Evolutionary conservation across 2,113 vertebrate species (phyloP).

Genomic region (Scomber colias): DNA sequence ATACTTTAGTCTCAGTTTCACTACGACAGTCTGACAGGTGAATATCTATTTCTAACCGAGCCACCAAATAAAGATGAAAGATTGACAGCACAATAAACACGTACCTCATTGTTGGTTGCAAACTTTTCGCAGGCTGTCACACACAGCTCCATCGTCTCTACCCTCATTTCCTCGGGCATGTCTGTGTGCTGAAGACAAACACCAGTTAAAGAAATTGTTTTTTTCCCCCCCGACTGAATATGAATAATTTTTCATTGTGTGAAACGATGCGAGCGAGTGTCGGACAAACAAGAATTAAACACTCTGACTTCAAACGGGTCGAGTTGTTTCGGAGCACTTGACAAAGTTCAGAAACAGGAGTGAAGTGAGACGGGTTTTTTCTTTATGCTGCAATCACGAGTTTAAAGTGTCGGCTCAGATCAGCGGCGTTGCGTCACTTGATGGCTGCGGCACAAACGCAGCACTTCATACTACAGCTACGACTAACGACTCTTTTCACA

Average conservation of each 20-base stretch:
- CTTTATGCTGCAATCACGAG: background rate
- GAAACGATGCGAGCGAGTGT: background rate
- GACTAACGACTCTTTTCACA: too few relatives aligned
- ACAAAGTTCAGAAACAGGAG: background rate
- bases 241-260: background rate
- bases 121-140: conserved; percentile 88
- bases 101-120: conserved; percentile 84
- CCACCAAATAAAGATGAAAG: background rate
- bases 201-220: background rate
- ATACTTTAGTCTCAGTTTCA: background rate
- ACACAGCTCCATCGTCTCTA: conserved; percentile 97
- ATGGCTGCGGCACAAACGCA: background rate
- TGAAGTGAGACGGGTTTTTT: too few relatives aligned
- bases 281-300: background rate
- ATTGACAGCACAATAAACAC: conserved; percentile 15
- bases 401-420: background rate
- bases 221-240: background rate
- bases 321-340: too few relatives aligned
- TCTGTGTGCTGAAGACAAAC: conserved; percentile 90
- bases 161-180: conserved; percentile 97
- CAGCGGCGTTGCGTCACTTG: background rate
- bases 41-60: background rate
- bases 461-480: background rate
- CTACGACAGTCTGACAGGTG: background rate
- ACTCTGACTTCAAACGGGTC: background rate